phyloP scores from a whole-genome alignment of 2,113 vertebrate species.

The Aspidoscelis tigris region DNA sequence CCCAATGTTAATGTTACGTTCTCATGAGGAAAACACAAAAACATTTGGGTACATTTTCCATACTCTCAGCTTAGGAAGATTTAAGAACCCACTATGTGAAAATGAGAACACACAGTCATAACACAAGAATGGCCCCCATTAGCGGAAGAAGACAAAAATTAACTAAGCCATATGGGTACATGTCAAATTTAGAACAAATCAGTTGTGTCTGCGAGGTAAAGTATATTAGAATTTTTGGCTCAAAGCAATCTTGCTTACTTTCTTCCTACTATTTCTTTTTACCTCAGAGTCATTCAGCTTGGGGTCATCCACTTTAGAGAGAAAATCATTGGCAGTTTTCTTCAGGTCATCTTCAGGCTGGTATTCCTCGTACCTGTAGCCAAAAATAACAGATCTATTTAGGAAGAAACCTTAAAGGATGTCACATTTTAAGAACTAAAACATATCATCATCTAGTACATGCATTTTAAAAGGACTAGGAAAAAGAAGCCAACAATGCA shows the following conservation, averaged over 20 bases:
- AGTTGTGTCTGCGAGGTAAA: no score
- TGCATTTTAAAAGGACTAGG: not conserved
- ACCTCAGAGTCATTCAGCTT: constrained; percentile 96
- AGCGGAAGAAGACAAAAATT: not conserved
- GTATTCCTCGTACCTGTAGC: constrained; percentile 90
- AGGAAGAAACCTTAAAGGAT: not conserved
- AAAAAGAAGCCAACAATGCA: not conserved
- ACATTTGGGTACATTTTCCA: no score
- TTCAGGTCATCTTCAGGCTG: constrained; percentile 90
- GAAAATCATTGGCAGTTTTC: constrained; percentile 90
- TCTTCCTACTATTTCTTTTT: constrained; percentile 54
- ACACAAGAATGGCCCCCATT: no score
- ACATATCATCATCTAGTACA: not conserved
- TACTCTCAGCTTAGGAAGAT: not conserved
- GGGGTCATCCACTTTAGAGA: constrained; percentile 95
- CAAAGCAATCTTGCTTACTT: no score
- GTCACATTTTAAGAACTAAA: not conserved
- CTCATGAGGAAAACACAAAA: not conserved
- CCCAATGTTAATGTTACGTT: no score
- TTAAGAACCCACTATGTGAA: not conserved
- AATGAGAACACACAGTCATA: not conserved
- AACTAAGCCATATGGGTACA: not conserved
- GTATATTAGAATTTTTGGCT: no score
- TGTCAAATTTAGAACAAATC: no score
- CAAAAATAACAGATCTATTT: not conserved